A percentile compares a stretch with the other conserved stretches of the same genome.
These are phyloP conservation scores for Neolamprologus fasciatus DNA, from an alignment of 2,113 vertebrate species.

Conservation along the genomic window DNA sequence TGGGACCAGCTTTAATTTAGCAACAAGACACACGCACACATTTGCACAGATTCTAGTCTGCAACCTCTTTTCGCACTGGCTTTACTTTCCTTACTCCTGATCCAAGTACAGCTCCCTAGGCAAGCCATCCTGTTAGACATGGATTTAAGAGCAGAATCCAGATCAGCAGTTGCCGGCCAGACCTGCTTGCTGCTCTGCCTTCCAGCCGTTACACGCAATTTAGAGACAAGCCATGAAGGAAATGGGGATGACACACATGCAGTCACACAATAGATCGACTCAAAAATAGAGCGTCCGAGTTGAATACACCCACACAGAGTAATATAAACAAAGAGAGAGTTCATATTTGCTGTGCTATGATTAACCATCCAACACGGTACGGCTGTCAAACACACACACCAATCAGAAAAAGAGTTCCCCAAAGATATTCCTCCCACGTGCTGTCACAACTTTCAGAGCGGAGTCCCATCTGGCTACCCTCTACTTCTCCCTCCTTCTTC, in stretches of 20 bases:
- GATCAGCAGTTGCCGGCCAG: conserved; percentile 26
- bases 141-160: conserved; percentile 44
- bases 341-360: neutral
- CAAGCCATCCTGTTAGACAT: neutral
- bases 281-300: neutral
- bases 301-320: neutral
- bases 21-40: neutral
- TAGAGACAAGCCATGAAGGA: conserved; percentile 10
- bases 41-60: neutral
- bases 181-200: conserved; percentile 31
- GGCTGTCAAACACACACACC: conserved; percentile 2
- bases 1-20: conserved; percentile 30
- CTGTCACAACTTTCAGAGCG: conserved; percentile 26
- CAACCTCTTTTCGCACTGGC: conserved; percentile 7
- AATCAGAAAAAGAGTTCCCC: conserved; percentile 11
- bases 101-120: conserved; percentile 38
- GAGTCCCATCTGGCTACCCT: conserved; percentile 35
- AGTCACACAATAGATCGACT: neutral
- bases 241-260: neutral
- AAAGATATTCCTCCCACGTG: conserved; percentile 37
- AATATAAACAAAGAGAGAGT: conserved; percentile 19
- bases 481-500: neutral
- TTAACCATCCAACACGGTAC: neutral
- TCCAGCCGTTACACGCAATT: conserved; percentile 24
- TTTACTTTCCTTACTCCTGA: conserved; percentile 12